phyloP scores from a whole-genome alignment of 2,113 vertebrate genomes.

The Herpetotheres cachinnans region DNA sequence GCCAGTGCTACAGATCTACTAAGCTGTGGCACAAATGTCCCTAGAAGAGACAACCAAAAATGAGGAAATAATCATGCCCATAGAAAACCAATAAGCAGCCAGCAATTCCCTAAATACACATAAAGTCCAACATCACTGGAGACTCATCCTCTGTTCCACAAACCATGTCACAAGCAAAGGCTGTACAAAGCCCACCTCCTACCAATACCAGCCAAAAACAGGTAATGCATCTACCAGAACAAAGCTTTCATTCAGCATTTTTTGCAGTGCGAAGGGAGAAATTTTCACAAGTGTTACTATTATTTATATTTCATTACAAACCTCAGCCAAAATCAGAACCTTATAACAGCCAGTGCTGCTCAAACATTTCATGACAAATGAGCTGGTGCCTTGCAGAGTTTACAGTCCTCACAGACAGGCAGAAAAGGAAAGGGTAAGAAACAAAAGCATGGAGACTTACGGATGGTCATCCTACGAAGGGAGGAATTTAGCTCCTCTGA shows the following conservation, averaged over 20 bases:
- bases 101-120: neutral
- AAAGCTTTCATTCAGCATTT: neutral
- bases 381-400: neutral
- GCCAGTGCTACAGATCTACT: neutral
- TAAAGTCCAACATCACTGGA: neutral
- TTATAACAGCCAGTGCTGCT: neutral
- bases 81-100: neutral
- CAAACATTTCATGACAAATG: neutral
- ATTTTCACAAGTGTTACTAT: neutral
- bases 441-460: conserved; percentile 5
- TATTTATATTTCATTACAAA: neutral
- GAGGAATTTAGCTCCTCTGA: neutral
- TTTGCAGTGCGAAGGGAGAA: neutral
- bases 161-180: neutral
- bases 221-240: neutral
- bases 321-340: neutral
- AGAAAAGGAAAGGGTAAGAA: neutral
- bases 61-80: neutral
- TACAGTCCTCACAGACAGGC: neutral
- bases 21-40: neutral
- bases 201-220: neutral
- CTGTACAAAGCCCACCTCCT: neutral
- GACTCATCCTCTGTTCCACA: neutral
- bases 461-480: neutral
- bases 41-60: neutral